Base-by-base conservation (phyloP, 1,140 invertebrate genomes). In the Listronotus oregonensis region DNA sequence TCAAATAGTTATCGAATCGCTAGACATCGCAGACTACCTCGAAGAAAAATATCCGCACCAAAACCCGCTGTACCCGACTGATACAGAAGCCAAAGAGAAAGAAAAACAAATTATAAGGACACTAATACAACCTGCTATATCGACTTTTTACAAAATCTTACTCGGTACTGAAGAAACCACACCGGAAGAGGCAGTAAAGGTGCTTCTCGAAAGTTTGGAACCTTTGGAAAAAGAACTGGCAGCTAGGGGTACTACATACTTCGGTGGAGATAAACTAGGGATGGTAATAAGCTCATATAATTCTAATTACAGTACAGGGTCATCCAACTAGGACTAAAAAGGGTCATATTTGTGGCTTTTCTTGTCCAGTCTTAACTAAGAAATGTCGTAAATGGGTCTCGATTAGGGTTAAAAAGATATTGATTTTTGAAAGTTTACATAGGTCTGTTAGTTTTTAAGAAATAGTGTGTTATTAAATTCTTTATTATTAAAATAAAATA, bases 1-100 rank as follows among this genome's bases (percentile, higher is more conserved):
- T 40, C 82, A 89, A 44, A 80, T 86, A 7, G 77, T 95, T 0
- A 90, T 87, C 61, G 94, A 96, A 78, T 95, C 92, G 69, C 75
- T 92, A 27, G 84, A 94, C 14, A 89, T 92, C 50, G 85, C 87
- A 43, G 91, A 96, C 73, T 96, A 91, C 77, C 75, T 96, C 21
- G 92, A 96, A 74, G 90, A 95, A 61, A 85, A 84, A 44, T 92
- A 91, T 80, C 85, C 87, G 0, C 8, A 6, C 6, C 73, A 90
- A 42, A 46, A 46, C 17, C 85, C 83, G 21, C 79, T 96, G 0
- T 84, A 89, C 70, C 84, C 91, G 5, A 80, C 79, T 11, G 89
- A 94, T 78, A 89, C 92, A 8, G 27, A 17, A 14, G 18, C 27
- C n/a, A 32, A 32, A 52, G 17, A 52, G 2, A 18, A 52, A 21